Base-by-base conservation (phyloP, 2,113 vertebrate genomes). In the Pleuronectes platessa region DNA sequence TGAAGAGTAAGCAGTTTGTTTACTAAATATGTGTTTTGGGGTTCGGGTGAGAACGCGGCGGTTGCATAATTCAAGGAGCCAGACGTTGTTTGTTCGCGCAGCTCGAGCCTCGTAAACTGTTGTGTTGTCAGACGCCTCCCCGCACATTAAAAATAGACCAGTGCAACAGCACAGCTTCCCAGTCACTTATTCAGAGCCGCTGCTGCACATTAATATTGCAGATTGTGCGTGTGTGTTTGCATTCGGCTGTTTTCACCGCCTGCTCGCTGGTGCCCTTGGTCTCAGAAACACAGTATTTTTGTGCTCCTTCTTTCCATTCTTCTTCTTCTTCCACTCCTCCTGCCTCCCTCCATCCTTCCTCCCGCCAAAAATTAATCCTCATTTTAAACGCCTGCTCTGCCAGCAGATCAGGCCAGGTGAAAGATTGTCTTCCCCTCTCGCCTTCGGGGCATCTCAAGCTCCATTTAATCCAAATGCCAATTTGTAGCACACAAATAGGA, bases 401-500 rank as follows among this genome's bases (percentile, higher is more conserved):
- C 86, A 85, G 90, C 87, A 85, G 90, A 93, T 93, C 89, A 90
- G 89, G 89, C 85, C 90, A 92, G 91, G 91, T 94, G 89, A 92
- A 81, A 90, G 89, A 91, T 89, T 88, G 88, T 85, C 88, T 84
- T 86, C 85, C 71, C 85, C 79, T 78, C 77, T 81, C 77, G 76
- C 93, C 94, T 94, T 89, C 86, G 37, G 93, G 93, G 92, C 92
- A 93, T 92, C 92, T 91, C 88, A 74, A 89, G 90, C 89, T 85
- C 82, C 89, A 87, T 93, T 94, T 94, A 93, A 95, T 93, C 93
- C 93, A 90, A 93, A 95, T 93, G 94, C 93, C 92, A 94, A 93
- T 94, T 95, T 95, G 91, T 85, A 86, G 82, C 89, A 68, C 83
- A 82, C 90, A 89, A 90, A 93, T 89, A 88, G 88, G 83, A 83